Conservation (phyloP, 2,888 invertebrate species). For the Noctua comes region DNA sequence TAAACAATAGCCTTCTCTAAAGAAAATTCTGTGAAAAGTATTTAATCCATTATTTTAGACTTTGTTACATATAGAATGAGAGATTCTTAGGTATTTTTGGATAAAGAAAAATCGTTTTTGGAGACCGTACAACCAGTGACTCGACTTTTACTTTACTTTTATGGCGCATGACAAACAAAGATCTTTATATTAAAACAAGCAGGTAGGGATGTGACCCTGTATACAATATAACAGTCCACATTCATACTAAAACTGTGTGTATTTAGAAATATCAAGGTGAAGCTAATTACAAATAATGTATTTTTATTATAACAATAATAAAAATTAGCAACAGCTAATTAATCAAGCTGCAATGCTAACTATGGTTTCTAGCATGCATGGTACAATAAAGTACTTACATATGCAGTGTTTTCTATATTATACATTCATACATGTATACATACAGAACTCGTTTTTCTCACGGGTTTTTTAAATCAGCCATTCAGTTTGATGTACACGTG, state of each 20-base stretch:
- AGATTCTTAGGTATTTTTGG: constrained; percentile 5
- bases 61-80: background rate
- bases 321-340: too few relatives aligned
- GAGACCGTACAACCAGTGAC: constrained; percentile 33
- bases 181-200: constrained; percentile 47
- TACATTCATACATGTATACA: background rate
- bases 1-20: constrained; percentile 5
- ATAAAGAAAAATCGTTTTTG: constrained; percentile 6
- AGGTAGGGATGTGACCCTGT: constrained; percentile 51
- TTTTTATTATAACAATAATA: constrained; percentile 22
- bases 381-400: background rate
- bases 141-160: constrained; percentile 62
- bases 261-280: constrained; percentile 30
- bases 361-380: background rate
- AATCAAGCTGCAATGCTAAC: constrained; percentile 5
- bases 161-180: constrained; percentile 54
- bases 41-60: constrained; percentile 16
- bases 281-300: constrained; percentile 23
- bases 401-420: background rate
- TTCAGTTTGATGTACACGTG: background rate
- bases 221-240: background rate
- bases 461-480: background rate
- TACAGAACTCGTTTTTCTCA: background rate
- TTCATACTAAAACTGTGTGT: background rate
- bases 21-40: constrained; percentile 24